Base-by-base conservation (phyloP, 2,797 vertebrate genomes). In the Anguilla pacifica region DNA sequence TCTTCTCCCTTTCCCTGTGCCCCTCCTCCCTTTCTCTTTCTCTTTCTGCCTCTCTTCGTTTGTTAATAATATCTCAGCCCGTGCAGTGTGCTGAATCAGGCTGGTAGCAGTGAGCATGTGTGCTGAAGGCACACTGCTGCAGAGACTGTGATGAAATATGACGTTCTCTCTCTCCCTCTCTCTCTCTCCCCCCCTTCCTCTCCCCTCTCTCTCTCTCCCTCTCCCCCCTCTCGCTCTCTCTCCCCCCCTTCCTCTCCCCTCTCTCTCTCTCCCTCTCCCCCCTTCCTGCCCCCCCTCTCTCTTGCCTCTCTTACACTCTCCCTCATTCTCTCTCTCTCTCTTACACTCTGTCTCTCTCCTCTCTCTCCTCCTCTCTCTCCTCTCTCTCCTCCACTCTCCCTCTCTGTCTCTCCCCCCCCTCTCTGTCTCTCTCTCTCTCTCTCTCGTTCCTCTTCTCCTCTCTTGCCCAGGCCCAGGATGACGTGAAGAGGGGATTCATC, bases 401-500 rank as follows among this genome's bases (percentile, higher is more conserved):
- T 17, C 19, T 17, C 35, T 35, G 35, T 35, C 35, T 35, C 35
- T 15, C 13, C 53, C 15, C 53, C 15, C 53, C 15, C 53, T 55
- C 53, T 55, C 57, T 59, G 3, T 64, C 61, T 64, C 61, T 70
- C n/a, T 70, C 67, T 70, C 67, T 28, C 67, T 43, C 74, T 79
- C 5, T 79, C 15, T 79, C 15, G 6, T 28, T 70, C n/a, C 2
- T 3, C 43, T 28, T 49, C 39, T 7, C 15, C 0, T 35, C 61
- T 67, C 11, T 86, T 31, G 84, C 51, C 79, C 92, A 99, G 98
- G 98, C 98, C 10, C 92, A 97, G 9, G 98, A 99, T 86, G 98
- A 99, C 25, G 97, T 98, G 89, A 99, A 98, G 93, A 98, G 96
- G 94, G 97, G 97, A 64, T 97, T 97, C 90, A 96, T 99, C 91